A percentile compares a stretch with the other conserved stretches of the same genome.
Evolutionary conservation across 1,140 invertebrate species (phyloP).

Genomic region (Trissolcus basalis): DNA sequence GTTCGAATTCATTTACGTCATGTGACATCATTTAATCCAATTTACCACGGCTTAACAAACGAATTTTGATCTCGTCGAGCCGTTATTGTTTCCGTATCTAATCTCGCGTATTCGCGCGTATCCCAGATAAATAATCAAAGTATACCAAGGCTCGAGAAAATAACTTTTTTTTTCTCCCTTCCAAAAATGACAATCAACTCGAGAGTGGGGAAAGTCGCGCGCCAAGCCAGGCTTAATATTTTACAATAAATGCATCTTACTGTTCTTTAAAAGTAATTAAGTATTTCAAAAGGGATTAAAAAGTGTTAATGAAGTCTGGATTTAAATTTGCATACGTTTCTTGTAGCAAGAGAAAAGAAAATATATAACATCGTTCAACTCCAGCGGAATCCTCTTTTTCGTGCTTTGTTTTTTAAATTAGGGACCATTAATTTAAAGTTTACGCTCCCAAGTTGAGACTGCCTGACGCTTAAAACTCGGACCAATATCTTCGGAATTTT

Average conservation of each 20-base stretch:
- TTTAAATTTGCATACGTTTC: conserved; percentile 39
- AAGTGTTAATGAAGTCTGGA: conserved; percentile 33
- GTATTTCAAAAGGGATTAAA: conserved; percentile 17
- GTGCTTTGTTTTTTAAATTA: conserved; percentile 11
- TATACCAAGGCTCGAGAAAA: too few relatives aligned
- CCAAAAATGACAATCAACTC: not conserved
- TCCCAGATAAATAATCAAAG: too few relatives aligned
- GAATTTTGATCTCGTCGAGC: conserved; percentile 8
- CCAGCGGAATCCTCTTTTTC: conserved; percentile 10
- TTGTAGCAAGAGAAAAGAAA: conserved; percentile 15
- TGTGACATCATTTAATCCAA: conserved; percentile 1
- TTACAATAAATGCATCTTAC: conserved; percentile 12
- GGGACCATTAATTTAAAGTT: conserved; percentile 30
- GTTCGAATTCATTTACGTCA: conserved; percentile 9
- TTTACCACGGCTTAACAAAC: not conserved
- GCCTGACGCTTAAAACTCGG: conserved; percentile 16
- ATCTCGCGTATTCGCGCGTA: too few relatives aligned
- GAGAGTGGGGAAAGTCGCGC: too few relatives aligned
- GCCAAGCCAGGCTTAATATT: too few relatives aligned
- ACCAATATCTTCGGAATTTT: not conserved
- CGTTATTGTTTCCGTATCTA: too few relatives aligned
- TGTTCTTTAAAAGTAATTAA: conserved; percentile 25
- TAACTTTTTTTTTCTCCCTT: too few relatives aligned
- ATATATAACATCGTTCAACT: conserved; percentile 30
- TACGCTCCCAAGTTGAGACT: conserved; percentile 21